Base-by-base conservation (phyloP, 2,888 invertebrate species). In the Melinaea menophilus region DNA sequence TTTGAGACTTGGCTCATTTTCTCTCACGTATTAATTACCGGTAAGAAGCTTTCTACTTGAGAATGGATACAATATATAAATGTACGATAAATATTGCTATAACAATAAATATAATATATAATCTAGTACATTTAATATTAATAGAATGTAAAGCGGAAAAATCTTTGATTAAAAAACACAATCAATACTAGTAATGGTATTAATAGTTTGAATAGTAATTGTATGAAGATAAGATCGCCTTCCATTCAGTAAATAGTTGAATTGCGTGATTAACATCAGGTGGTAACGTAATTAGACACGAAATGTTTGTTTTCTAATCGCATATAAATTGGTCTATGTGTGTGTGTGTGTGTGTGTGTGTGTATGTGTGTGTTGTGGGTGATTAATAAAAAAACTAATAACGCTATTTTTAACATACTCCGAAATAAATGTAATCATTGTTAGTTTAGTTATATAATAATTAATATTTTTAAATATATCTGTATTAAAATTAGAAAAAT, bases 161-260 rank as follows among this genome's bases (percentile, higher is more conserved):
- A 37, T 37, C 4, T 37, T 5, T 37, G 4, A 37, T 37, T 37
- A 37, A 37, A 37, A 37, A 37, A 37, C 22, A 22, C 22, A 22
- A 22, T 22, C 22, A 22, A 22, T 22, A 22, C 22, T 22, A 22
- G 22, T 22, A 22, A 22, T 22, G 22, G 22, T 22, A 22, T 22
- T 22, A 22, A 22, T 22, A 22, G 22, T 22, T 22, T 22, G 22
- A 22, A 22, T 22, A 22, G 22, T 22, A 22, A 22, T 22, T 22
- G 22, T 22, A 37, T 37, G 7, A 37, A 9, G 3, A 9, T 9
- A 41, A 41, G 11, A 41, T 37, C 37, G 5, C 51, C 61, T 67
- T 71, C 68, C 72, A 71, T 71, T 72, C 64, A 70, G 64, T 57
- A 71, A 72, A 72, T 71, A 72, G 66, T 63, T 64, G 45, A 64